Conservation (phyloP, 2,797 vertebrate species). For the Tragopan temminckii region DNA sequence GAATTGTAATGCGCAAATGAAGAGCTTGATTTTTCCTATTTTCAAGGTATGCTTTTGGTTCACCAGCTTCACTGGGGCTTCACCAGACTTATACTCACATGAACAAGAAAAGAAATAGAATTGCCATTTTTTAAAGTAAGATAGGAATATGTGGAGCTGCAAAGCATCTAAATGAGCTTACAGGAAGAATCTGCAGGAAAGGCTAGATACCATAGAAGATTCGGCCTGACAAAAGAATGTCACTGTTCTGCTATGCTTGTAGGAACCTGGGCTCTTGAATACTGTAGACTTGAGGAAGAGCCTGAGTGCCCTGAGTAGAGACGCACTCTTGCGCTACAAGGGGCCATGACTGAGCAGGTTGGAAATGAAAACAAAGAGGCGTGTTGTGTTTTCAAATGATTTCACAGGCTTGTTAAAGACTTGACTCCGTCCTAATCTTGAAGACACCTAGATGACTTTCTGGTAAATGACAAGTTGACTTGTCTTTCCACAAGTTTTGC, state of each 20-base stretch:
- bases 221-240: not conserved
- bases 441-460: not conserved
- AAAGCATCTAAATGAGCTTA: not conserved
- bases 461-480: not conserved
- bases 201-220: not conserved
- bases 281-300: not conserved
- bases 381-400: not conserved
- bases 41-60: not conserved
- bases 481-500: not conserved
- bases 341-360: not conserved
- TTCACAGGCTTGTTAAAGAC: not conserved
- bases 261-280: not conserved
- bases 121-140: not conserved
- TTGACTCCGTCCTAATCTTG: not conserved
- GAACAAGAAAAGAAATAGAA: not conserved
- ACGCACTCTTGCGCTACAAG: not conserved
- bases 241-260: not conserved
- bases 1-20: constrained; percentile 4
- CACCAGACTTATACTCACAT: not conserved
- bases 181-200: not conserved
- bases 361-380: not conserved
- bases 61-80: not conserved
- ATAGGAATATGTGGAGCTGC: not conserved
- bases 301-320: rapidly evolving
- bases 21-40: not conserved